Evolutionary conservation across 2,797 vertebrate genomes (phyloP), one percentile per base, ranked within the genome.

Genomic region (Hypotaenidia okinawae): DNA sequence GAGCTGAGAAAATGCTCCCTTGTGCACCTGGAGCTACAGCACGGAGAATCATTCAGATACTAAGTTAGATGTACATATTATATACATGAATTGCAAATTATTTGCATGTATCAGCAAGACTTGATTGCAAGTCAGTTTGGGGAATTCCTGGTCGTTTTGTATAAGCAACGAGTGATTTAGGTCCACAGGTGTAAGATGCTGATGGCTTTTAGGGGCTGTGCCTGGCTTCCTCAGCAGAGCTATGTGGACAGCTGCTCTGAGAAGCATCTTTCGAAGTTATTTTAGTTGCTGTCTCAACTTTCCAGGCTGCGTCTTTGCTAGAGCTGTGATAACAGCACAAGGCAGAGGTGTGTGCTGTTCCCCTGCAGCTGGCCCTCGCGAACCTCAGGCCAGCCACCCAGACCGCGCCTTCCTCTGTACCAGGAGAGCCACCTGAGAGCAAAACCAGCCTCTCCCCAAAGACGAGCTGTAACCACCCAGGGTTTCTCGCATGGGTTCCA

Each of bases 261-360:
- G 84, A 93, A 81, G 70, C 76, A 69, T 94, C 92, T 87, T 80
- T 69, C 1, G 0, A 83, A 94, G 93, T 84, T 97, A 96, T 94
- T 96, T 97, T 83, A 37, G 91, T 57, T 86, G 17, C 67, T 88
- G 79, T 91, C 93, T 96, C 93, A 88, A 15, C 57, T 96, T 96
- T 86, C 89, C 55, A 49, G 43, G 28, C 94, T 52, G 43, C n/a
- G 19, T 80, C 68, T 94, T 89, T 39, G 47, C 69, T 87, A 10
- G 68, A 69, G 63, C 81, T 33, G 1, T 21, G 43, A 21, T 5
- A 27, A 17, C 11, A n/a, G 30, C 0, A 1, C n/a, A 59, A 88
- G 35, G 52, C 61, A 64, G 81, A 92, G 74, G 49, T 94, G 49
- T 1, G 7, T 2, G 0, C 35, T 54, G 63, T 32, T 89, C 39